Evolutionary conservation across 2,113 vertebrate genomes (phyloP), one percentile per base, ranked within the genome.

Genomic region (Etheostoma spectabile): DNA sequence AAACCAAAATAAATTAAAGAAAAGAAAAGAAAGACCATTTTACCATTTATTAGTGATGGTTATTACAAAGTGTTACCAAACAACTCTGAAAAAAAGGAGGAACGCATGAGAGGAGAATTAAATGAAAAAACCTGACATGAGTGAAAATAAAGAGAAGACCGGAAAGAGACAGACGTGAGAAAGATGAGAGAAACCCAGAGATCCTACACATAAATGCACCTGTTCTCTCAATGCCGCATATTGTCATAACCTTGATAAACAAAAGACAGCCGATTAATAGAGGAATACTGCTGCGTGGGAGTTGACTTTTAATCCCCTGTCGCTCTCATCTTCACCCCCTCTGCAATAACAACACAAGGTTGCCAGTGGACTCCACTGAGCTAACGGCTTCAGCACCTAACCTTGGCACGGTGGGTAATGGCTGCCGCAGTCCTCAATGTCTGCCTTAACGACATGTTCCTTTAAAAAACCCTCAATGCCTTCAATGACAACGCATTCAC

Each of bases 181-280:
- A 42, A 35, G 22, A 30, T 45, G 27, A 14, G 42, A 64, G 70
- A 4, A 49, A 65, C 33, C 46, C 73, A 64, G 67, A 19, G 55
- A 72, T 56, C 51, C 18, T 12, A 46, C 73, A 69, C 72, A 51
- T 53, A n/a, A 55, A 77, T 52, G 55, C 42, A 76, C 60, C 55
- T 64, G 75, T 64, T 86, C 79, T 71, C 56, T 22, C 27, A 12
- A 56, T 73, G 70, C 85, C 61, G 33, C 66, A 33, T 84, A 74
- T 80, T 53, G 46, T 79, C 86, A 57, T 86, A 88, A 88, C 87
- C 89, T 90, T 89, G 79, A 87, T 84, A 84, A 76, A 86, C 81
- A 86, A 88, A 42, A 89, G 80, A 83, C 82, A 72, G 66, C 1
- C 13, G 77, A 83, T 87, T 88, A 91, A 92, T 83, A 63, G 81